Conservation (phyloP, 2,888 invertebrate species). For the Limnephilus auricula region DNA sequence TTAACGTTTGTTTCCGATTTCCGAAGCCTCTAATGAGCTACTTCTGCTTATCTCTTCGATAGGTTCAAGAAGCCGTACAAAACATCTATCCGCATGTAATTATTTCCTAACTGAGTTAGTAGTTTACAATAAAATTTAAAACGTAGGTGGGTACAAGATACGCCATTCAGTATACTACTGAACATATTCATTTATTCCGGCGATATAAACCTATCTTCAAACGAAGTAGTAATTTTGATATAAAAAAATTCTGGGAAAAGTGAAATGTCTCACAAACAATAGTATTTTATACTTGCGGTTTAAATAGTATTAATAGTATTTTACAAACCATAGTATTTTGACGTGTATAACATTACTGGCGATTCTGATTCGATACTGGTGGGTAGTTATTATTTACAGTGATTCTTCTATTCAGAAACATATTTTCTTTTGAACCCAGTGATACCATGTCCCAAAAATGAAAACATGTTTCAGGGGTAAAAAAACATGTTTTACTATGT, state of each 20-base stretch:
- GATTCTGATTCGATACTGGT: not conserved
- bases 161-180: not conserved
- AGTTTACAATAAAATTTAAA: not conserved
- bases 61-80: not conserved
- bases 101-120: constrained; percentile 2
- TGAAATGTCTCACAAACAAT: not conserved
- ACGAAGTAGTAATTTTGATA: not conserved
- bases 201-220: not conserved
- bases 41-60: not conserved
- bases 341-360: not conserved
- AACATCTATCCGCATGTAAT: not conserved
- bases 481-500: too few species aligned
- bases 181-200: not conserved
- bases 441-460: too few species aligned
- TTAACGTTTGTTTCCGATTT: not conserved
- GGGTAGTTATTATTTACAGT: not conserved
- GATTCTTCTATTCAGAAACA: not conserved
- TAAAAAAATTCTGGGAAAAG: not conserved
- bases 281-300: not conserved
- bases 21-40: not conserved
- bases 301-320: too few species aligned
- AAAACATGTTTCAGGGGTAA: too few species aligned
- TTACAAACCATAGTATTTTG: too few species aligned
- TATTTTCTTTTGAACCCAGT: too few species aligned
- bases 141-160: not conserved